phyloP scores from a whole-genome alignment of 2,113 vertebrate genomes.

The Lagopus leucura region DNA sequence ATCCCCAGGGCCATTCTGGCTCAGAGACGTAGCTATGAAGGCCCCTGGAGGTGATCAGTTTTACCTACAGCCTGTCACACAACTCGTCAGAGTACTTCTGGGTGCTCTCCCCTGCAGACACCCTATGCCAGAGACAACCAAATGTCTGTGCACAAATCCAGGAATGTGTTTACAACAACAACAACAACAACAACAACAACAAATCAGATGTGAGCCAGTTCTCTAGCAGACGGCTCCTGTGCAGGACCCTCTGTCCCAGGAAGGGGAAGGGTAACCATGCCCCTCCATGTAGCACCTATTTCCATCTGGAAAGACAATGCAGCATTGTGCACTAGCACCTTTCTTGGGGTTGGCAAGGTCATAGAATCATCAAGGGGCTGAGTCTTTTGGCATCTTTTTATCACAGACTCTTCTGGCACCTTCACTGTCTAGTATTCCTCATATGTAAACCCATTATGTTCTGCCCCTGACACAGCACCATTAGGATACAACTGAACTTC shows the following conservation, averaged over 20 bases:
- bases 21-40: not conserved
- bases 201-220: not conserved
- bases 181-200: too few relatives aligned
- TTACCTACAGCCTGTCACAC: not conserved
- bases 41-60: not conserved
- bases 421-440: not conserved
- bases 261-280: not conserved
- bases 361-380: not conserved
- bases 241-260: not conserved
- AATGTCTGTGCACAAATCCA: not conserved
- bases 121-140: not conserved
- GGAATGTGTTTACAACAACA: not conserved
- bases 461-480: not conserved
- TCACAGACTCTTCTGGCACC: fast-evolving
- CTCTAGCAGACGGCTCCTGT: not conserved
- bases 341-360: not conserved
- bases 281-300: not conserved
- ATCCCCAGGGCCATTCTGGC: not conserved
- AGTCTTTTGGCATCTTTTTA: not conserved
- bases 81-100: not conserved
- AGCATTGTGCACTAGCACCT: not conserved
- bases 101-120: not conserved
- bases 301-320: not conserved
- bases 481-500: not conserved
- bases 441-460: not conserved